Conservation (phyloP, 2,797 vertebrate species). For the Melanogrammus aeglefinus region DNA sequence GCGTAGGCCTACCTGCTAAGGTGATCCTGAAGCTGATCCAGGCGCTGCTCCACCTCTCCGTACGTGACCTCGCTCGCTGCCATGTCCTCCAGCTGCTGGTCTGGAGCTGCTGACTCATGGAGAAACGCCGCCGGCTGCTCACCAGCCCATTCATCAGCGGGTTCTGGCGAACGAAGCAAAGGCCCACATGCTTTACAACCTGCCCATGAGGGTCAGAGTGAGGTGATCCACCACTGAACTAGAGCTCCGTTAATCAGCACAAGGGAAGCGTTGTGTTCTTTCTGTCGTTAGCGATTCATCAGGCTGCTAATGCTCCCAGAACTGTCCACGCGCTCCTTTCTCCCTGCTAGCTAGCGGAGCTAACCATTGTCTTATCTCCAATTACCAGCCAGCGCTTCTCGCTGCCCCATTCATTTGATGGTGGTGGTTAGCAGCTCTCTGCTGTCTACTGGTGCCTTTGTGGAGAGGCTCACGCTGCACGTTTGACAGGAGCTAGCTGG, state of each 20-base stretch:
- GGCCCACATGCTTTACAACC: constrained; percentile 48
- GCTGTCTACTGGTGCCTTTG: neutral
- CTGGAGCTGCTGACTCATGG: constrained; percentile 77
- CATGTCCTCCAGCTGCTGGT: constrained; percentile 83
- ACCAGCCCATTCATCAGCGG: constrained; percentile 79
- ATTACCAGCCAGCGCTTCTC: constrained; percentile 50
- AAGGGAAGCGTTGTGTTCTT: constrained; percentile 44
- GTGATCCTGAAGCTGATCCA: constrained; percentile 95
- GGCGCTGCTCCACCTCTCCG: constrained; percentile 92
- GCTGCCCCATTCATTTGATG: constrained; percentile 37
- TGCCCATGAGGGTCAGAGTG: constrained; percentile 65
- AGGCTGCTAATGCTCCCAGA: constrained; percentile 40
- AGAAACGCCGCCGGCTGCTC: constrained; percentile 72
- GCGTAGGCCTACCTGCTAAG: constrained; percentile 85
- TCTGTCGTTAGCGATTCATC: constrained; percentile 60
- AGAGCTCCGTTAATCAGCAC: constrained; percentile 67
- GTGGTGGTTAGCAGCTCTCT: constrained; percentile 38
- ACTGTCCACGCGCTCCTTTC: constrained; percentile 43
- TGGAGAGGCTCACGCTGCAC: neutral
- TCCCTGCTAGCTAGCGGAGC: constrained; percentile 36
- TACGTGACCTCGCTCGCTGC: constrained; percentile 91
- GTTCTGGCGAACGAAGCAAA: constrained; percentile 72
- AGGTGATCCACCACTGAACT: constrained; percentile 63
- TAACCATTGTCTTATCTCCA: constrained; percentile 61
- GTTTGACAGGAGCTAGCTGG: neutral